Base-by-base conservation (phyloP, 1,140 invertebrate species). In the Philopotamus ludificatus region DNA sequence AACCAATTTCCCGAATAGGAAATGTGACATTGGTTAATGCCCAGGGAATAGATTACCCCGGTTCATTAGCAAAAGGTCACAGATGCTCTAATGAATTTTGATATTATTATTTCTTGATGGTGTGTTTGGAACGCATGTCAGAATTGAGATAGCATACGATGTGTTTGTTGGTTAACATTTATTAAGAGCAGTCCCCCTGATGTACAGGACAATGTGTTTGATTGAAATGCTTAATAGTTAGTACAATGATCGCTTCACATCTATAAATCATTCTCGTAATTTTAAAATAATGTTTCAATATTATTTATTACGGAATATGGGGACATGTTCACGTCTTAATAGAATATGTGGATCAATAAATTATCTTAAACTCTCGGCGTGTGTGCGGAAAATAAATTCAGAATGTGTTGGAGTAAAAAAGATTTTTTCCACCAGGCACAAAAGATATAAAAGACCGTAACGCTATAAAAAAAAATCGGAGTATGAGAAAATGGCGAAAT, bases 1-100 rank as follows among this genome's bases (percentile, higher is more conserved):
- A 34, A 34, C 4, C 28, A 34, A 34, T 34, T 34, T 34, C 28
- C 28, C 28, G 4, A 4, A 12, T 34, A 34, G 28, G 28, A 34
- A 34, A 34, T 34, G 28, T 34, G 28, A 34, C 28, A 34, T 34
- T 34, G 28, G 28, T 34, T 34, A 34, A 34, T 34, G 28, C 28
- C 28, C 21, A 25, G 18, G 9, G 54, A 41, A 57, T 57, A 42
- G 53, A 42, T 57, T 57, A 23, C 34, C 20, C 54, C 23, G 22
- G 54, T 57, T 57, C 54, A 20, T 18, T 12, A 8, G 18, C 54
- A 57, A 57, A 44, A 57, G 54, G 54, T 57, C 54, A 57, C 4
- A 57, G 54, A 57, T 57, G 28, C n/a, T n/a, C n/a, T n/a, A n/a
- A n/a, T n/a, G n/a, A n/a, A n/a, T n/a, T n/a, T n/a, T n/a, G n/a